Base-by-base conservation (phyloP, 1,140 invertebrate species). In the Portunus trituberculatus region DNA sequence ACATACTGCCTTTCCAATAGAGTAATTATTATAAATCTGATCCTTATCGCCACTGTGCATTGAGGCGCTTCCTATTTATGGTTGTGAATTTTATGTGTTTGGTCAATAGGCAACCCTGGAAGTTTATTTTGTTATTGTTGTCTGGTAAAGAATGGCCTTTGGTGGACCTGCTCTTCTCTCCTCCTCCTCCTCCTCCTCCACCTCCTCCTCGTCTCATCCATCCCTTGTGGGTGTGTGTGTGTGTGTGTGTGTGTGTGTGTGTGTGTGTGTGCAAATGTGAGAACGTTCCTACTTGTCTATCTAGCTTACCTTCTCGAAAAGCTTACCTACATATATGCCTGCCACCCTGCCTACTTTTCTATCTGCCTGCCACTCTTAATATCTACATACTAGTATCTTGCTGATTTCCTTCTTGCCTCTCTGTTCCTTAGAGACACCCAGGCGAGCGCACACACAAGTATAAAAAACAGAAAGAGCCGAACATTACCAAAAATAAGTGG, bases 41-140 rank as follows among this genome's bases (percentile, higher is more conserved):
- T 76, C 67, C 67, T n/a, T 76, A 76, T 76, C 67, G 67, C 25
- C 67, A 1, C 7, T n/a, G 67, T 76, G 67, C 67, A n/a, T 76
- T 76, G 67, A 76, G 67, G 67, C 25, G 67, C 67, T 76, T n/a
- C n/a, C 67, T 76, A 76, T 76, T 76, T 76, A 76, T 20, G 16
- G 67, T 20, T 76, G 67, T 7, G 6, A 76, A n/a, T 76, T 76
- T 76, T 76, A 76, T 76, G 67, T 76, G 16, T 76, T 76, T 76
- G 67, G 67, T n/a, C 67, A 76, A 76, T 76, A 76, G 67, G 67
- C 67, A n/a, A 20, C 67, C 12, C 20, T 76, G 67, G n/a, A 76
- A n/a, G 67, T 76, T 76, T 76, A 76, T 76, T n/a, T n/a, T 76
- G 67, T 76, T 76, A 76, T 76, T 76, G 67, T 76, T 76, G 67